Percentiles rank a stretch among this genome's conserved stretches.
These are phyloP conservation scores for Nematopogon swammerdamellus DNA, from an alignment of 2,888 invertebrate genomes.

Conservation along the genomic window DNA sequence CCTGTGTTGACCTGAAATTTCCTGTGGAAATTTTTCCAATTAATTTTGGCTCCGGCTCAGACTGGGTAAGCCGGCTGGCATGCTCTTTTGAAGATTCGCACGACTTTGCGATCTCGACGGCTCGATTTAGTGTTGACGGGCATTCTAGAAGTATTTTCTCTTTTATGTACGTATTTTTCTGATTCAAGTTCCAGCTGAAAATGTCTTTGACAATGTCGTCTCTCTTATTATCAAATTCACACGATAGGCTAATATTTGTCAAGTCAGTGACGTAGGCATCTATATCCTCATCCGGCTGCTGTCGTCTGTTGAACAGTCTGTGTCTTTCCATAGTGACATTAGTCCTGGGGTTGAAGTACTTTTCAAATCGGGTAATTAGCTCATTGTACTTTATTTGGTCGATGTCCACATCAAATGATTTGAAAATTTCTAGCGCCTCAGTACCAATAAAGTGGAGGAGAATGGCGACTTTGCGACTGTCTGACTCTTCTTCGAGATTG, in stretches of 20 bases:
- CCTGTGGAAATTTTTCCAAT: too few species aligned
- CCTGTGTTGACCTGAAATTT: too few species aligned
- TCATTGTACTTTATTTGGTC: slow-evolving; percentile 2
- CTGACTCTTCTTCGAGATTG: neutral
- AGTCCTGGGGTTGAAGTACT: slow-evolving; percentile 8
- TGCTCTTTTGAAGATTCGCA: too few species aligned
- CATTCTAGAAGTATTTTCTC: too few species aligned
- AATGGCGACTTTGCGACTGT: neutral
- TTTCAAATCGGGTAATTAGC: slow-evolving; percentile 4
- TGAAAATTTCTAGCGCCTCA: slow-evolving; percentile 7
- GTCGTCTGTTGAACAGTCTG: slow-evolving; percentile 8
- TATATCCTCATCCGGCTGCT: slow-evolving; percentile 5
- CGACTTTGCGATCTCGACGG: too few species aligned
- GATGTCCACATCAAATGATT: slow-evolving; percentile 7
- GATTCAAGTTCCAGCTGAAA: too few species aligned
- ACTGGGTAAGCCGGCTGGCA: too few species aligned
- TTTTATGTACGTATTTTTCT: too few species aligned
- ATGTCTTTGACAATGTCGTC: too few species aligned
- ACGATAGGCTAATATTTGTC: too few species aligned
- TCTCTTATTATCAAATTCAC: too few species aligned
- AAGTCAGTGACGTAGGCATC: slow-evolving; percentile 4
- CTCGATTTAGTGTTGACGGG: neutral
- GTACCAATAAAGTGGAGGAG: neutral
- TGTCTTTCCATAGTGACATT: slow-evolving; percentile 11
- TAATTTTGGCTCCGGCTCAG: too few species aligned